Conservation (phyloP, 37 sponge, comb jelly and placozoan species). For the Eunapius fragilis region DNA sequence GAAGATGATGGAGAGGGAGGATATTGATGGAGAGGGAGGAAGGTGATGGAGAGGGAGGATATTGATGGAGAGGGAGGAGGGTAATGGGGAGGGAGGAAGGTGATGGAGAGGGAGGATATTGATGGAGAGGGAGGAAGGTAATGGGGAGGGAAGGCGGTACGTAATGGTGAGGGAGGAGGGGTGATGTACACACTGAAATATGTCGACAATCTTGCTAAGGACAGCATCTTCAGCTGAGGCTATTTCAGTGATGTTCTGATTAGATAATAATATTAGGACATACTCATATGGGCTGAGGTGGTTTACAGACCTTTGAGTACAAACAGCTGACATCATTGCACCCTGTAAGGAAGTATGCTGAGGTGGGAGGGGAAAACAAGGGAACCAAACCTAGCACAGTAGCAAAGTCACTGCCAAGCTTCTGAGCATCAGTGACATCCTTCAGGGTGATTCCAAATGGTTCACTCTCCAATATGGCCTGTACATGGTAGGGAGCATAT, state of each 20-base stretch:
- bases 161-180: too few relatives aligned
- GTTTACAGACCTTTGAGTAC: conserved; percentile 38
- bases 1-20: too few relatives aligned
- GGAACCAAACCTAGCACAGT: conserved; percentile 40
- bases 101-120: not conserved
- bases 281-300: not conserved
- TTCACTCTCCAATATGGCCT: conserved; percentile 83
- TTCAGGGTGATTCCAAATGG: conserved; percentile 69
- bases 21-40: not conserved
- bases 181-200: not conserved
- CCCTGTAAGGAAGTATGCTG: conserved; percentile 11
- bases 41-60: too few relatives aligned
- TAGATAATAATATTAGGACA: not conserved
- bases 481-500: too few relatives aligned
- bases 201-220: not conserved
- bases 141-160: too few relatives aligned
- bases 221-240: conserved; percentile 23
- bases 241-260: conserved; percentile 21
- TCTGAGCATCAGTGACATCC: conserved; percentile 30
- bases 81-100: not conserved
- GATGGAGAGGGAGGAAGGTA: not conserved
- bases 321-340: conserved; percentile 60
- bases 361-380: not conserved
- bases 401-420: conserved; percentile 65
- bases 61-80: not conserved